A percentile compares a stretch with the other conserved stretches of the same genome.
Evolutionary conservation across 1,140 invertebrate genomes (phyloP).

Genomic region (Pomacea maculata): DNA sequence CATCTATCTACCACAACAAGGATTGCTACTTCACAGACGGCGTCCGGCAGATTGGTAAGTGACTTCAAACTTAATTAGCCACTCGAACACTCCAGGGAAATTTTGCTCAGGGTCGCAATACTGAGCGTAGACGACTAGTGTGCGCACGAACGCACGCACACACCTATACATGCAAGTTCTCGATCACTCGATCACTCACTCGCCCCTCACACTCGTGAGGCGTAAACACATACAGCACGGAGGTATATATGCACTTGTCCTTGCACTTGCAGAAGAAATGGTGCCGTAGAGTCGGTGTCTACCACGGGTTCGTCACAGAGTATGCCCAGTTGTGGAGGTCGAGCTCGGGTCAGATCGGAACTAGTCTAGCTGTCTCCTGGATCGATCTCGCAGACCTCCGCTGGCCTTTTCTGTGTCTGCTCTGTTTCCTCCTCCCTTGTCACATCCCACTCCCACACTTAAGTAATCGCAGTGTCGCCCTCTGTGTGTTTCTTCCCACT

Average conservation of each 20-base stretch:
- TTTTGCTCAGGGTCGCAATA: not conserved
- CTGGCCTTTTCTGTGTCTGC: too few species aligned
- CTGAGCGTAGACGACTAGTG: not conserved
- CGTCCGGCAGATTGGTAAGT: conserved; percentile 14
- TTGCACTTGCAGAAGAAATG: not conserved
- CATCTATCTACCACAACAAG: conserved; percentile 18
- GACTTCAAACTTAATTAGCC: not conserved
- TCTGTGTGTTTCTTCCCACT: too few species aligned
- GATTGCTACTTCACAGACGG: conserved; percentile 20
- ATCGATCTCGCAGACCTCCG: too few species aligned
- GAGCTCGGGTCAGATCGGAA: not conserved
- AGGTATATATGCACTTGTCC: not conserved
- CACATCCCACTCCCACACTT: too few species aligned
- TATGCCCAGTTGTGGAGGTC: not conserved
- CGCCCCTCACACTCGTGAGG: not conserved
- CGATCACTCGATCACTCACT: not conserved
- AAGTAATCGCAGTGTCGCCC: too few species aligned
- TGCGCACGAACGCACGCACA: not conserved
- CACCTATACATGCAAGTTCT: not conserved
- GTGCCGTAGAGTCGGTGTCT: not conserved
- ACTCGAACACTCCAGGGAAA: not conserved
- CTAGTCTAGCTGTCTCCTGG: not conserved
- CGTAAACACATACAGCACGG: not conserved
- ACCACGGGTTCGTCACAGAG: not conserved
- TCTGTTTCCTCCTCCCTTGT: too few species aligned